Percentiles rank a stretch among this genome's conserved stretches.
phyloP scores from a whole-genome alignment of 1,140 invertebrate genomes.

The Orius insidiosus region DNA sequence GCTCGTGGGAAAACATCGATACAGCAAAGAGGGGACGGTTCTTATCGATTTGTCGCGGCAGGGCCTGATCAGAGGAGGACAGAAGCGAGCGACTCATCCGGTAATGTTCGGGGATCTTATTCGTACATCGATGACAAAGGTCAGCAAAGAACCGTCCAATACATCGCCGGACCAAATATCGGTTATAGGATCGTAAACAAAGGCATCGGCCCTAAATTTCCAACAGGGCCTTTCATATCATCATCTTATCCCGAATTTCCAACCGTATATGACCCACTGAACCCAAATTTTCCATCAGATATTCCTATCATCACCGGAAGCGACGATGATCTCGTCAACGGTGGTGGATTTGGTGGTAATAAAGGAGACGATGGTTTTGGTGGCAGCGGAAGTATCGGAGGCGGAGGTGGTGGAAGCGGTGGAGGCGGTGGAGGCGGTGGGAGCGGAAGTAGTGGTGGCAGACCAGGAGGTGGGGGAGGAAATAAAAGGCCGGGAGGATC shows the following conservation, averaged over 20 bases:
- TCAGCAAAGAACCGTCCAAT: conserved; percentile 47
- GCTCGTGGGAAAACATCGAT: conserved; percentile 39
- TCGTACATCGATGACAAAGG: conserved; percentile 57
- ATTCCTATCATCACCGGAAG: conserved; percentile 8
- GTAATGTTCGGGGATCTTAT: conserved; percentile 50
- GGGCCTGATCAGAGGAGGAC: conserved; percentile 50
- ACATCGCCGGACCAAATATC: conserved; percentile 53
- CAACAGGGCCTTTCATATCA: conserved; percentile 20
- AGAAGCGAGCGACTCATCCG: conserved; percentile 46
- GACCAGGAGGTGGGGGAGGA: conserved; percentile 5
- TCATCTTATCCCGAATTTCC: conserved; percentile 15
- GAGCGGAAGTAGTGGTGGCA: too few relatives aligned
- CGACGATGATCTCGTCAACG: neutral
- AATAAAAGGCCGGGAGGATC: neutral
- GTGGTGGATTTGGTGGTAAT: neutral
- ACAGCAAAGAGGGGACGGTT: conserved; percentile 39
- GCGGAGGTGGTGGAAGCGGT: neutral
- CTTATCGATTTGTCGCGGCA: conserved; percentile 46
- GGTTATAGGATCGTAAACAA: conserved; percentile 51
- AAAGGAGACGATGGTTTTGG: conserved; percentile 6
- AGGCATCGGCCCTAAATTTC: conserved; percentile 32
- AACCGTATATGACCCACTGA: conserved; percentile 6
- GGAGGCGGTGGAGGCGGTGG: neutral
- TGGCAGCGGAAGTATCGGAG: too few relatives aligned
- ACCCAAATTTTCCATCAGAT: conserved; percentile 5